Conservation (phyloP, 1,140 invertebrate genomes). For the Rhopalosiphum maidis region DNA sequence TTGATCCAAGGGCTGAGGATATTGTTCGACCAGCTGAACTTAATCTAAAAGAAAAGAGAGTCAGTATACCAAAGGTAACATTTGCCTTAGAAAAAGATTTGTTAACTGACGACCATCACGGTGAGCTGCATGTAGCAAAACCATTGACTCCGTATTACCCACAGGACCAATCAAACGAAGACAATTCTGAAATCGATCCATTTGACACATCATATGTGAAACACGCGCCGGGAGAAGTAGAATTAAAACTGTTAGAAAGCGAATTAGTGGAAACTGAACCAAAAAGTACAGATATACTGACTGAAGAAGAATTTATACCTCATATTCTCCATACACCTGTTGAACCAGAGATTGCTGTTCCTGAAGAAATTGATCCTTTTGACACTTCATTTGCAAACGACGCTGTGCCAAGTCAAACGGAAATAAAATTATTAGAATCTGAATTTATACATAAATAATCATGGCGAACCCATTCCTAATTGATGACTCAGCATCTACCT, state of each 20-base stretch:
- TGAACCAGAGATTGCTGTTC: slow-evolving; percentile 59
- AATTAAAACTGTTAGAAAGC: slow-evolving; percentile 76
- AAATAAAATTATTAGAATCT: slow-evolving; percentile 76
- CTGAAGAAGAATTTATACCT: slow-evolving; percentile 60
- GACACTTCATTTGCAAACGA: slow-evolving; percentile 80
- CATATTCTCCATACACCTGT: slow-evolving; percentile 61
- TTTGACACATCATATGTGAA: slow-evolving; percentile 83
- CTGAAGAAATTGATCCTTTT: slow-evolving; percentile 73
- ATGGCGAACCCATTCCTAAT: slow-evolving; percentile 48
- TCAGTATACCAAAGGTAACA: slow-evolving; percentile 37
- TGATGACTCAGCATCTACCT: slow-evolving; percentile 4
- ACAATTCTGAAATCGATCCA: slow-evolving; percentile 67
- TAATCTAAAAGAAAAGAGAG: slow-evolving; percentile 40
- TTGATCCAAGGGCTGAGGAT: slow-evolving; percentile 59
- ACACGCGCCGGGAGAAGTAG: slow-evolving; percentile 74
- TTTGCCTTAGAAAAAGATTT: slow-evolving; percentile 49
- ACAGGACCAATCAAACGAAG: slow-evolving; percentile 63
- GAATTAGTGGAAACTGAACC: slow-evolving; percentile 65
- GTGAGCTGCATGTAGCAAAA: slow-evolving; percentile 60
- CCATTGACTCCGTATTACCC: slow-evolving; percentile 61
- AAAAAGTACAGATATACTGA: slow-evolving; percentile 58
- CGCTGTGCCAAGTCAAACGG: slow-evolving; percentile 74
- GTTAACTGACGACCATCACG: slow-evolving; percentile 54
- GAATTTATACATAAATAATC: slow-evolving; percentile 66
- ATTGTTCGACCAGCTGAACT: slow-evolving; percentile 32